phyloP scores from a whole-genome alignment of 2,113 vertebrate genomes.

The Butastur rufipennis region DNA sequence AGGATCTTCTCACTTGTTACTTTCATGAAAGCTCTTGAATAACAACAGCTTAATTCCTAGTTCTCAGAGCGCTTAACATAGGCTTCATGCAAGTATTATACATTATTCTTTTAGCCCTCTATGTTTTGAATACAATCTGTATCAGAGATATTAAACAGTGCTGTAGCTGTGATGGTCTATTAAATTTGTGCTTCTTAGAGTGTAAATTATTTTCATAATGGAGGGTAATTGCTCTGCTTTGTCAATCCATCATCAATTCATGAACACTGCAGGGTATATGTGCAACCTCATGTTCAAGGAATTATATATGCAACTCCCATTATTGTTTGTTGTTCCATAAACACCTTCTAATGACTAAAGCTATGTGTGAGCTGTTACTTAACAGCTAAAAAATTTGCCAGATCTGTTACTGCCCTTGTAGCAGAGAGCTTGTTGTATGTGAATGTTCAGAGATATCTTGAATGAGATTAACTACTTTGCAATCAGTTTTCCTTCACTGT shows the following conservation, averaged over 20 bases:
- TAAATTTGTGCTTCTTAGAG: neutral
- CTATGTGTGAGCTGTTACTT: neutral
- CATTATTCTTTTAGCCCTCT: neutral
- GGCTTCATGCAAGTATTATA: neutral
- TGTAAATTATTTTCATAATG: neutral
- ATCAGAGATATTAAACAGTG: neutral
- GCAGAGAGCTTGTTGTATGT: neutral
- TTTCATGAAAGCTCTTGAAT: neutral
- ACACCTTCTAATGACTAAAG: neutral
- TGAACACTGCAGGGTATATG: neutral
- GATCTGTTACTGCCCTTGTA: neutral
- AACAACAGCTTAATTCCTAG: neutral
- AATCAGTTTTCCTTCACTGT: neutral
- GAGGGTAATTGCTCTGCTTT: neutral
- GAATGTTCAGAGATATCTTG: neutral
- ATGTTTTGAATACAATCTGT: neutral
- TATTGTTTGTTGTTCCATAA: constrained; percentile 24
- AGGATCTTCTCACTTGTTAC: neutral
- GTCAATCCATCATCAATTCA: neutral
- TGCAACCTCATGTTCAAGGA: neutral
- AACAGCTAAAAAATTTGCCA: neutral
- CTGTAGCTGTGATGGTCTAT: neutral
- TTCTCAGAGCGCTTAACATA: neutral
- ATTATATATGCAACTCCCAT: neutral
- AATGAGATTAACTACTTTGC: neutral